A percentile compares a stretch with the other conserved stretches of the same genome.
phyloP scores from a whole-genome alignment of 2,113 vertebrate species.

The Urocolius indicus region DNA sequence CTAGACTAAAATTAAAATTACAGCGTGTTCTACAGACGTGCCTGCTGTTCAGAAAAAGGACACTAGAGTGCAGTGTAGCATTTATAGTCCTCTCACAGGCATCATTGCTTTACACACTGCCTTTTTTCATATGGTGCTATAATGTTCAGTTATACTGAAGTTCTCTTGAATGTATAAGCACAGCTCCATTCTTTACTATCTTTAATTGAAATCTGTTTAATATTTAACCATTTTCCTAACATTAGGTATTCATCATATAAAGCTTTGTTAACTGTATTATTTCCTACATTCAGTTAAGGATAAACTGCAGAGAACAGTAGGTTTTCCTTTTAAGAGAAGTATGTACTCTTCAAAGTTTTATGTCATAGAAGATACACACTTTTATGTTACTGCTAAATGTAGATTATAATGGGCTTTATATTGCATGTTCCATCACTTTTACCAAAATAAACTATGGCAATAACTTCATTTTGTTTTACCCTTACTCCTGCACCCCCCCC shows the following conservation, averaged over 20 bases:
- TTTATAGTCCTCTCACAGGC: background rate
- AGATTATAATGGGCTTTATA: background rate
- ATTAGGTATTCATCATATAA: background rate
- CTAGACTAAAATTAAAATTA: background rate
- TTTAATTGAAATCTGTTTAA: background rate
- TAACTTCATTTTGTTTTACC: background rate
- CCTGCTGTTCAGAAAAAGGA: background rate
- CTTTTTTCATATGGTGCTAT: background rate
- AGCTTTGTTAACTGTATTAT: background rate
- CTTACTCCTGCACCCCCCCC: too few species aligned
- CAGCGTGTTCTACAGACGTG: background rate
- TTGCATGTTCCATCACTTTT: background rate
- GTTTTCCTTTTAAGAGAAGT: background rate
- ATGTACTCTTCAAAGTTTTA: background rate
- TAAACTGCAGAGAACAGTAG: background rate
- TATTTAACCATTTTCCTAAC: background rate
- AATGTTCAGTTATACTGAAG: background rate
- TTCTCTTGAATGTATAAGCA: background rate
- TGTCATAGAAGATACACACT: background rate
- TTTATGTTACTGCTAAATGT: background rate
- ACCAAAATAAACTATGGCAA: background rate
- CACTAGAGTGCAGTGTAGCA: conserved; percentile 72
- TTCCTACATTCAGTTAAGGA: background rate
- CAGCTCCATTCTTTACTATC: background rate
- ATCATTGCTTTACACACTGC: background rate